Base-by-base conservation (phyloP, 2,797 vertebrate genomes). In the Gambelia wislizenii region DNA sequence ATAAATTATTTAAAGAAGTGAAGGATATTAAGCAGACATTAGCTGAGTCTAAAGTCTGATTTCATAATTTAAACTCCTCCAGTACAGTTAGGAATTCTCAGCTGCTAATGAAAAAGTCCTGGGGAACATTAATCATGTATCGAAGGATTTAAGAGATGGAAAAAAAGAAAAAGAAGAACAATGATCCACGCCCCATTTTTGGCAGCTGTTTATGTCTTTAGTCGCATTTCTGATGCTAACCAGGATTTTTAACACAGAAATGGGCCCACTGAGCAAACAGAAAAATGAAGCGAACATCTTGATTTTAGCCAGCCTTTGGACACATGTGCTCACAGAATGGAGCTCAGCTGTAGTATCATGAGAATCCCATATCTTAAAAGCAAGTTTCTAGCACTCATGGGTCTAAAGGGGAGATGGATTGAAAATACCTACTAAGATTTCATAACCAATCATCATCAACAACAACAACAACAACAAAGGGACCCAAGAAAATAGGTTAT, bases 71-170 rank as follows among this genome's bases (percentile, higher is more conserved):
- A 84, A 83, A 77, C 83, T 67, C 81, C 72, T 27, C 36, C 52
- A 67, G 30, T 75, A 47, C 33, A 83, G 47, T 67, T 67, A 84
- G 81, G 59, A 83, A 83, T 83, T 87, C 44, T 77, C 87, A 30
- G 30, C 25, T 44, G 54, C 44, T 84, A 88, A 88, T 88, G 72
- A 88, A 61, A 83, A 84, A 88, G 36, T 84, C 56, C 44, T 77
- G 87, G 25, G 36, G 81, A 88, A 54, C 47, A 44, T 88, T 76
- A 88, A 88, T 88, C 67, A 88, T 6, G 9, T 52, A 83, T 33
- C 56, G 20, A n/a, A 54, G 56, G 70, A 61, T 85, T 27, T 33
- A 5, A 52, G 78, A 80, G 49, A 81, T 16, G 22, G 27, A 52
- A 27, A 7, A 27, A 52, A 59, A 59, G 56, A 18, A 27, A 25